These are phyloP conservation scores for Heliconius erato DNA, from an alignment of 2,888 invertebrate species.

Conservation along the genomic window DNA sequence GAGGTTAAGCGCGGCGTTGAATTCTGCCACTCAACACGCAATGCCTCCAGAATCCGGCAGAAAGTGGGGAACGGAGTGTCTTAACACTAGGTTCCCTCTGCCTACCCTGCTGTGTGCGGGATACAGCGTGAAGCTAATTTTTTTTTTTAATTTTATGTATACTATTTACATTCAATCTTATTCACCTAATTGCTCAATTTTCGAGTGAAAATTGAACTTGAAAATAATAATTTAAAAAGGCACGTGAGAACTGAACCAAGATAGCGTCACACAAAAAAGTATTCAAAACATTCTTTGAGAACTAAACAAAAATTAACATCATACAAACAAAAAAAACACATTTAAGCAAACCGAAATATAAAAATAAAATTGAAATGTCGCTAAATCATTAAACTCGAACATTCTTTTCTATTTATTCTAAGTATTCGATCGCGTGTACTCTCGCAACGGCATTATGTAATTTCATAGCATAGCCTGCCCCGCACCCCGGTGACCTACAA, in stretches of 20 bases:
- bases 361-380: constrained; percentile 25
- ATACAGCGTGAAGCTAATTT: no score
- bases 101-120: no score
- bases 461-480: constrained; percentile 41
- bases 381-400: constrained; percentile 29
- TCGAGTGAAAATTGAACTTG: background rate
- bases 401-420: constrained; percentile 36
- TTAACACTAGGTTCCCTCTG: no score
- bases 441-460: constrained; percentile 43
- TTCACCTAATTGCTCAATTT: no score
- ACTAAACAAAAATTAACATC: background rate
- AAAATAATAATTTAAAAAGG: background rate
- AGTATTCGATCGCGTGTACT: constrained; percentile 45
- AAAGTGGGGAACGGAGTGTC: no score
- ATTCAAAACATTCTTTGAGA: background rate
- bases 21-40: no score
- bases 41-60: no score
- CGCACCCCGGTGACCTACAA: constrained; percentile 43
- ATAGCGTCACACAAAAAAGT: background rate
- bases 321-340: background rate
- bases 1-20: no score
- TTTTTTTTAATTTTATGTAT: no score
- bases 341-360: background rate
- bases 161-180: no score
- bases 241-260: no score